A percentile compares a stretch with the other conserved stretches of the same genome.
Conservation (phyloP, 2,888 invertebrate genomes). For the Odiellus spinosus region DNA sequence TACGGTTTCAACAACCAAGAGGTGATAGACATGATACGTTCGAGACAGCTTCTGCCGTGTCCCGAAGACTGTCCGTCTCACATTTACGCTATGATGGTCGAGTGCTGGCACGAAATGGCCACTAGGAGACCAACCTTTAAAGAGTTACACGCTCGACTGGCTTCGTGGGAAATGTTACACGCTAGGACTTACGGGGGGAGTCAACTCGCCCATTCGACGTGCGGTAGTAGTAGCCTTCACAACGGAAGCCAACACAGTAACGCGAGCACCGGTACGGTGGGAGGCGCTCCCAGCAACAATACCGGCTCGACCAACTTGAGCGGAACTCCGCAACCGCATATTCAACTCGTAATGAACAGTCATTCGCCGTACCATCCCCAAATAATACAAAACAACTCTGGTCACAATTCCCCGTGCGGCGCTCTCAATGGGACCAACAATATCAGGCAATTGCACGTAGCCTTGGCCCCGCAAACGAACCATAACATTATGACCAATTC, state of each 20-base stretch:
- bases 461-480: too few species aligned
- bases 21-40: slow-evolving; percentile 91
- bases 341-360: too few species aligned
- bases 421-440: too few species aligned
- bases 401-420: too few species aligned
- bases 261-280: background rate
- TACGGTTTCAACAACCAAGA: slow-evolving; percentile 88
- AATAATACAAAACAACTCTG: too few species aligned
- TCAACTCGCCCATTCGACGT: slow-evolving; percentile 2
- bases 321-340: background rate
- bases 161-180: slow-evolving; percentile 42
- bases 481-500: too few species aligned
- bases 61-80: slow-evolving; percentile 83
- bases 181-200: slow-evolving; percentile 10
- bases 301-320: slow-evolving; percentile 35
- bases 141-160: slow-evolving; percentile 70
- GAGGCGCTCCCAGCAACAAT: slow-evolving; percentile 32
- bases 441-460: too few species aligned
- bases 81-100: slow-evolving; percentile 89
- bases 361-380: too few species aligned
- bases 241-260: background rate
- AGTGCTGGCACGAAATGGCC: slow-evolving; percentile 94
- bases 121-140: slow-evolving; percentile 79
- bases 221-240: too few species aligned
- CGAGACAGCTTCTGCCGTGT: slow-evolving; percentile 76